Conservation (phyloP, 2,888 invertebrate genomes). For the Pimpla rufipes region DNA sequence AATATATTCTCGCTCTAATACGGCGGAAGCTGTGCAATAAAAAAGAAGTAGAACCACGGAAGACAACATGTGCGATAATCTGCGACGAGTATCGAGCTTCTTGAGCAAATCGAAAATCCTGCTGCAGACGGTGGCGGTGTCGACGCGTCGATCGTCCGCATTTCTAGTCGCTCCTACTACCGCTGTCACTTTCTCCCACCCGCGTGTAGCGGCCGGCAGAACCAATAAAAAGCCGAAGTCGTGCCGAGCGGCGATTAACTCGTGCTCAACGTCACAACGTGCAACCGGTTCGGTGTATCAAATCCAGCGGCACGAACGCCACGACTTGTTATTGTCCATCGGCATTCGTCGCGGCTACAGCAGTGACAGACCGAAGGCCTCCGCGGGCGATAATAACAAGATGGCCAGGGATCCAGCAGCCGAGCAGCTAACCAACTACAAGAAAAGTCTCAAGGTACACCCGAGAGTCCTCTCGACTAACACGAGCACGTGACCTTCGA, state of each 20-base stretch:
- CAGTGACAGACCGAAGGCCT: constrained; percentile 11
- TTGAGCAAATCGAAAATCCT: constrained; percentile 27
- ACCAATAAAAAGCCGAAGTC: constrained; percentile 76
- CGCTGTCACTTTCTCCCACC: constrained; percentile 70
- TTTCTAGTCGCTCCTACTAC: constrained; percentile 48
- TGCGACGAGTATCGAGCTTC: neutral
- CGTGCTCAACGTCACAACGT: constrained; percentile 45
- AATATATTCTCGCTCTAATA: no score
- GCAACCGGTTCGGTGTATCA: constrained; percentile 28
- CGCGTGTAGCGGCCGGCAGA: constrained; percentile 43
- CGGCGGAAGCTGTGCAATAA: no score
- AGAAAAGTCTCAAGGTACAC: constrained; percentile 88
- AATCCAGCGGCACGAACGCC: constrained; percentile 1
- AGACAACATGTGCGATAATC: neutral
- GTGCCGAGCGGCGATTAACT: constrained; percentile 61
- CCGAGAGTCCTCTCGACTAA: neutral
- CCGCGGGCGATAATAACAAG: constrained; percentile 52
- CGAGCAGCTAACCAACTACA: constrained; percentile 89
- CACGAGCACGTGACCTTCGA: neutral
- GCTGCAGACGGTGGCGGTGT: neutral
- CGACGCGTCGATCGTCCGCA: constrained; percentile 43
- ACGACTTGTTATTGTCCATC: constrained; percentile 17
- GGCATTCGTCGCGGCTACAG: constrained; percentile 21
- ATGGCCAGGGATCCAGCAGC: constrained; percentile 88
- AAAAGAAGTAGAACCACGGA: no score